Evolutionary conservation across 2,888 invertebrate species (phyloP).

Genomic region (Acanthosepion pharaonis): DNA sequence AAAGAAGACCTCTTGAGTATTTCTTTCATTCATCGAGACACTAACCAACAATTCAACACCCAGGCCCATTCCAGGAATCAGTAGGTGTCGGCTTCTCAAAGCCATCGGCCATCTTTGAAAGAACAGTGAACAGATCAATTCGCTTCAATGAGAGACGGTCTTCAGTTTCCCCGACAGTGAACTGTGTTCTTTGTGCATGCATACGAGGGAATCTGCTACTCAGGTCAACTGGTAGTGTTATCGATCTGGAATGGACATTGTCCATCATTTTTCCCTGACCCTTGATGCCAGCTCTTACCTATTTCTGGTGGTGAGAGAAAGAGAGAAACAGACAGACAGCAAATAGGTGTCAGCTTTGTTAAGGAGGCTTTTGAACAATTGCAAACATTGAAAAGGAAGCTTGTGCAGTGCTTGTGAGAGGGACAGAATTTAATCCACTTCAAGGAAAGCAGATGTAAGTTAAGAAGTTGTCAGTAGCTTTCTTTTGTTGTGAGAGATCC

Average conservation of each 20-base stretch:
- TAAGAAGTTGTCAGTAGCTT: background rate
- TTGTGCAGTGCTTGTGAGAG: background rate
- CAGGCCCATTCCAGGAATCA: background rate
- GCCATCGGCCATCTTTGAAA: background rate
- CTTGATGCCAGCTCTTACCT: background rate
- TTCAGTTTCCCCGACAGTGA: background rate
- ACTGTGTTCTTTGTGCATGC: too few species aligned
- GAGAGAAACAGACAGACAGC: background rate
- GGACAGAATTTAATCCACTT: background rate
- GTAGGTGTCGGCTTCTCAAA: background rate
- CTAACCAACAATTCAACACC: background rate
- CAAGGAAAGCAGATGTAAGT: background rate
- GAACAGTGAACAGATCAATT: background rate
- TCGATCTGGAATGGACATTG: background rate
- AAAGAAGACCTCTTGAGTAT: background rate
- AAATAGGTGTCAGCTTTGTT: background rate
- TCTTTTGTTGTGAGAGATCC: too few species aligned
- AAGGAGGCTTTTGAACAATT: background rate
- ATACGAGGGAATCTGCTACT: background rate
- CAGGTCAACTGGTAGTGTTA: background rate
- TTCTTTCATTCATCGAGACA: background rate
- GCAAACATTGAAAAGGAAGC: background rate
- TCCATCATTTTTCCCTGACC: background rate
- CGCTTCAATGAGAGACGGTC: background rate
- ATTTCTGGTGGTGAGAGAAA: background rate